Conservation (phyloP, 2,797 vertebrate genomes). For the Aeoliscus strigatus region DNA sequence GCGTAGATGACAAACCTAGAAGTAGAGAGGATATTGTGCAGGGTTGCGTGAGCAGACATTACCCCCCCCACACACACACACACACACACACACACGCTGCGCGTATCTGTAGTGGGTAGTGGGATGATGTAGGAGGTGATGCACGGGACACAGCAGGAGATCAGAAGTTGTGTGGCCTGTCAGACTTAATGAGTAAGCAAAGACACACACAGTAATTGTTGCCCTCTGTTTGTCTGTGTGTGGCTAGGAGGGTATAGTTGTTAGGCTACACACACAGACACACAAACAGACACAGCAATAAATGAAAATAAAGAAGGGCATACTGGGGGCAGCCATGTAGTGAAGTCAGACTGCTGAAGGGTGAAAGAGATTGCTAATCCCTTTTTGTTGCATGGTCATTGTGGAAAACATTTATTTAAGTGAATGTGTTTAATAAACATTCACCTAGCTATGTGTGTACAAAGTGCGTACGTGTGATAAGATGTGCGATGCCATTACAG, state of each 20-base stretch:
- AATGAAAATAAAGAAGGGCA: conserved; percentile 33
- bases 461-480: no score
- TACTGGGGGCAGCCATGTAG: conserved; percentile 34
- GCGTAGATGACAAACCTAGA: no score
- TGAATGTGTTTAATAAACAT: no score
- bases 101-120: conserved; percentile 19
- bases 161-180: conserved; percentile 73
- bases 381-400: conserved; percentile 34
- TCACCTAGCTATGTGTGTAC: no score
- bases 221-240: conserved; percentile 52
- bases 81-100: conserved; percentile 6
- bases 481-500: no score
- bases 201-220: conserved; percentile 76
- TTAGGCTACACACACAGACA: conserved; percentile 27
- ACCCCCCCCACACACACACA: conserved; percentile 9
- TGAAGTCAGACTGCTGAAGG: conserved; percentile 30
- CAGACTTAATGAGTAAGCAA: conserved; percentile 79
- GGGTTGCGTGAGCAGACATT: conserved; percentile 25
- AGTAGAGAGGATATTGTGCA: no score
- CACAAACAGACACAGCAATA: conserved; percentile 6
- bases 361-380: conserved; percentile 41
- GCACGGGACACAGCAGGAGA: conserved; percentile 61
- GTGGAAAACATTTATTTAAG: no score
- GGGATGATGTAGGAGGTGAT: conserved; percentile 47
- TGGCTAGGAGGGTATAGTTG: conserved; percentile 44